Percentiles rank a stretch among this genome's conserved stretches.
Evolutionary conservation across 2,888 invertebrate genomes (phyloP).

Genomic region (Scelioninae gen. 1): DNA sequence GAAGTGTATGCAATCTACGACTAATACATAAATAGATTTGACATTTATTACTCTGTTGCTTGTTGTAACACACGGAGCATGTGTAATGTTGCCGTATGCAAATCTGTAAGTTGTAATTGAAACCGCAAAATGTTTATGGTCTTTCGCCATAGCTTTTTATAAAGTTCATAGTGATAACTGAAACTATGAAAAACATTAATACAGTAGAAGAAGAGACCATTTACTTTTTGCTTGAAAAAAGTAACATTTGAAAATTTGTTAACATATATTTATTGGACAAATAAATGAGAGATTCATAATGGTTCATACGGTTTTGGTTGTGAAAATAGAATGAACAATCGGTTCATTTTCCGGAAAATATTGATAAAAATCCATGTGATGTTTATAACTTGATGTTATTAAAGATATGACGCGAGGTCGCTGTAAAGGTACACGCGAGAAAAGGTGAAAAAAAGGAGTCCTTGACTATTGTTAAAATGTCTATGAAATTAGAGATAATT

Average conservation of each 20-base stretch:
- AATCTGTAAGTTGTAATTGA: slow-evolving; percentile 52
- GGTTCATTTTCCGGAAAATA: background rate
- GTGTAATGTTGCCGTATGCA: slow-evolving; percentile 58
- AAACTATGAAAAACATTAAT: too few species aligned
- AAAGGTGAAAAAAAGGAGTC: slow-evolving; percentile 48
- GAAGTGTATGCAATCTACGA: slow-evolving; percentile 49
- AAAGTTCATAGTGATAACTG: background rate
- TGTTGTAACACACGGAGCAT: slow-evolving; percentile 55
- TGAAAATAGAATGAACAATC: too few species aligned
- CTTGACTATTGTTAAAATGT: slow-evolving; percentile 68
- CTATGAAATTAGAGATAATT: slow-evolving; percentile 68
- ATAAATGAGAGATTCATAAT: too few species aligned
- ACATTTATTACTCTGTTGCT: slow-evolving; percentile 61
- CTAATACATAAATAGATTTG: slow-evolving; percentile 67
- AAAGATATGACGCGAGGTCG: slow-evolving; percentile 20
- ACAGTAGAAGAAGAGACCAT: too few species aligned
- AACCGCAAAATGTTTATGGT: slow-evolving; percentile 49
- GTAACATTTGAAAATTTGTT: too few species aligned
- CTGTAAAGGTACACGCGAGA: background rate
- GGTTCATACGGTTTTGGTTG: too few species aligned
- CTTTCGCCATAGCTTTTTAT: slow-evolving; percentile 27
- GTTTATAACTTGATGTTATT: background rate
- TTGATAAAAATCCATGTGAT: background rate
- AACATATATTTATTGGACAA: too few species aligned
- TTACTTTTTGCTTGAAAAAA: too few species aligned